Conservation (phyloP, 2,797 vertebrate genomes). For the Clarias pachynema region DNA sequence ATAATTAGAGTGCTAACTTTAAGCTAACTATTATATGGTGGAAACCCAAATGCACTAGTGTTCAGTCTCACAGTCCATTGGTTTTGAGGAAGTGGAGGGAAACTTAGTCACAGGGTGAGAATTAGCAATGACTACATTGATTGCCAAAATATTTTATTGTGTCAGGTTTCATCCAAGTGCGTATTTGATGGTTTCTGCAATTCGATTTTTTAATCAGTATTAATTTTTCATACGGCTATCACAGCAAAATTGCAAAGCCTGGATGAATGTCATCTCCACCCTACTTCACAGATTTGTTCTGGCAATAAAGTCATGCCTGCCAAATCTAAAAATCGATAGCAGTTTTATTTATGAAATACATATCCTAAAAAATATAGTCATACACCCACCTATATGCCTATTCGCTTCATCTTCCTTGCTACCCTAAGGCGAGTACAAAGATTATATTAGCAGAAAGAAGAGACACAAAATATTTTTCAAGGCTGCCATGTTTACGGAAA, state of each 20-base stretch:
- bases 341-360: not conserved
- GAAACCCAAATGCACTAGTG: not conserved
- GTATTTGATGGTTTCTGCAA: not conserved
- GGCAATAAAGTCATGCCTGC: not conserved
- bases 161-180: not conserved
- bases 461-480: not conserved
- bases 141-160: not conserved
- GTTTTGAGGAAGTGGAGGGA: not conserved
- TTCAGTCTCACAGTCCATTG: not conserved
- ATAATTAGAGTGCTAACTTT: not conserved
- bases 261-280: not conserved
- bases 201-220: not conserved
- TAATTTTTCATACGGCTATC: not conserved
- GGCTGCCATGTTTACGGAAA: not conserved
- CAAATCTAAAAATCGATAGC: constrained; percentile 2
- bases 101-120: not conserved
- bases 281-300: not conserved
- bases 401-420: not conserved
- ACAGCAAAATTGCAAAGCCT: not conserved
- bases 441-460: not conserved
- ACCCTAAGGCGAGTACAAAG: not conserved
- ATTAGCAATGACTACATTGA: not conserved
- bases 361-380: not conserved
- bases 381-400: not conserved
- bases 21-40: not conserved